phyloP scores from a whole-genome alignment of 2,888 invertebrate species.

The Coremacera marginata region DNA sequence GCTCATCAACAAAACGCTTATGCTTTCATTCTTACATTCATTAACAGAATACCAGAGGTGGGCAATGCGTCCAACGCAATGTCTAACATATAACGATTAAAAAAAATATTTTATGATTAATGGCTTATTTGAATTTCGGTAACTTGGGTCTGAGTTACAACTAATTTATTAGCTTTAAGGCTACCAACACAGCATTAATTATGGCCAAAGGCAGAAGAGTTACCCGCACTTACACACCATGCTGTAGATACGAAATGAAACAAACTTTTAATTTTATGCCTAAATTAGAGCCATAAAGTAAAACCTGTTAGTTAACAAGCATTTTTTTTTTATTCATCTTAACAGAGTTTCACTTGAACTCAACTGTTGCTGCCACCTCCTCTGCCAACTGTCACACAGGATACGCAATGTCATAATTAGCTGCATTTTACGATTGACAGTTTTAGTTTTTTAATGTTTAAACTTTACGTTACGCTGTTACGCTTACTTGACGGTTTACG shows the following conservation, averaged over 20 bases:
- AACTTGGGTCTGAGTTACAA: neutral
- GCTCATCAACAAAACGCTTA: neutral
- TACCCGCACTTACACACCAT: neutral
- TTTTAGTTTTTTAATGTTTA: conserved; percentile 40
- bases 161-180: conserved; percentile 28
- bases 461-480: conserved; percentile 12
- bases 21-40: neutral
- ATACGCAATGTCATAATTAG: conserved; percentile 46
- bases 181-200: conserved; percentile 6
- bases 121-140: conserved; percentile 29
- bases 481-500: neutral
- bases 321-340: neutral
- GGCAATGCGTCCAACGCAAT: neutral
- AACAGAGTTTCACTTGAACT: conserved; percentile 17
- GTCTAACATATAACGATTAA: neutral
- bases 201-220: neutral
- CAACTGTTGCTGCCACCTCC: neutral
- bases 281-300: neutral
- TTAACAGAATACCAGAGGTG: neutral
- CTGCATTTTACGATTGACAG: conserved; percentile 44
- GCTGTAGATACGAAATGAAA: neutral
- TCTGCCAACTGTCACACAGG: conserved; percentile 14
- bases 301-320: neutral
- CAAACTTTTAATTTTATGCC: neutral
- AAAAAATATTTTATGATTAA: conserved; percentile 33